Percentiles rank a stretch among this genome's conserved stretches.
Conservation (phyloP, 2,113 vertebrate species). For the Nothocercus julius region DNA sequence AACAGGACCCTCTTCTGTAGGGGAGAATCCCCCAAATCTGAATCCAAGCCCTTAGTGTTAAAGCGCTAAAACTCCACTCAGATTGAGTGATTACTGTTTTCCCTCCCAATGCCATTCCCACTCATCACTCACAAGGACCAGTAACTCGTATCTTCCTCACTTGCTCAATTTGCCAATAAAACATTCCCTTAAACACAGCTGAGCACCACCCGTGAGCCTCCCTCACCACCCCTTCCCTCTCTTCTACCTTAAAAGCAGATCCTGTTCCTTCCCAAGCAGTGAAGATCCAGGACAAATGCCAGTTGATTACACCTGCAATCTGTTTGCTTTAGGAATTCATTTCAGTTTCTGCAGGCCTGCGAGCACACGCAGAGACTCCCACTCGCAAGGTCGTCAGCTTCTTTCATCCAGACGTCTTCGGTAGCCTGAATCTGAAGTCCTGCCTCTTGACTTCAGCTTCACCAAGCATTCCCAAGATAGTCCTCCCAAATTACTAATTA, state of each 20-base stretch:
- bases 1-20: background rate
- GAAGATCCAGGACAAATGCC: conserved; percentile 27
- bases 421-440: background rate
- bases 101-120: background rate
- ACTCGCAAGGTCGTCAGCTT: rapidly evolving
- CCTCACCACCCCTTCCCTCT: background rate
- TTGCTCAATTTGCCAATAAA: conserved; percentile 35
- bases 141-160: background rate
- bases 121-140: conserved; percentile 38
- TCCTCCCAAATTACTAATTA: background rate
- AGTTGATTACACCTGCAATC: conserved; percentile 62
- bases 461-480: background rate
- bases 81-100: conserved; percentile 45
- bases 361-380: background rate
- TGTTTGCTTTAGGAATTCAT: background rate
- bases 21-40: background rate
- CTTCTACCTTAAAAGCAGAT: conserved; percentile 20
- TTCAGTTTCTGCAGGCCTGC: background rate
- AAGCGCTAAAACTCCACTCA: conserved; percentile 14
- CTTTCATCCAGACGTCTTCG: background rate
- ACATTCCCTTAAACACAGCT: background rate
- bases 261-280: background rate
- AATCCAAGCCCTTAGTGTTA: background rate
- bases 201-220: background rate
- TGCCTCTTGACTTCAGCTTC: background rate